Conservation (phyloP, 2,888 invertebrate species). For the Parnassius glacialis region DNA sequence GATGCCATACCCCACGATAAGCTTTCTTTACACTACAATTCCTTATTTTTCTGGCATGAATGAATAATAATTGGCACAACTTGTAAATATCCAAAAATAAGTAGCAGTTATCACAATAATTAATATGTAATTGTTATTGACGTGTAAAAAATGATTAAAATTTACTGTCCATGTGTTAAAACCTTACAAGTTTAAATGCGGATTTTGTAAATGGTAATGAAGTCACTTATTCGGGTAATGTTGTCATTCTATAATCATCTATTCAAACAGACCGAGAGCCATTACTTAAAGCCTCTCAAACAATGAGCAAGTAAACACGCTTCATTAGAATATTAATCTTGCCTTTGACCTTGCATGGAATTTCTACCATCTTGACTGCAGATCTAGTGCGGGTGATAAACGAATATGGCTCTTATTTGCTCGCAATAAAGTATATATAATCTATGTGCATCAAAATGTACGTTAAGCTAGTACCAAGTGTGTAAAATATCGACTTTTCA, state of each 20-base stretch:
- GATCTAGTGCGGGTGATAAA: background rate
- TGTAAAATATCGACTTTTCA: background rate
- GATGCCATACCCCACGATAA: too few species aligned
- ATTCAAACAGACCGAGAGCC: slow-evolving; percentile 15
- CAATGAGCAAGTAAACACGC: background rate
- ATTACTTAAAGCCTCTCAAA: background rate
- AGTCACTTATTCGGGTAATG: background rate
- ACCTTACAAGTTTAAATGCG: too few species aligned
- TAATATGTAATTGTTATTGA: too few species aligned
- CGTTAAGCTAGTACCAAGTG: background rate
- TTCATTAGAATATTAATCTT: slow-evolving; percentile 7
- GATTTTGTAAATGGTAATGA: background rate
- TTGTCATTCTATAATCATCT: slow-evolving; percentile 4
- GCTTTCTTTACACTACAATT: too few species aligned
- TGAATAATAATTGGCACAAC: too few species aligned
- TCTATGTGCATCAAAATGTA: background rate
- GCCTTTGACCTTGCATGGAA: slow-evolving; percentile 14
- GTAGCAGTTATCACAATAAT: too few species aligned
- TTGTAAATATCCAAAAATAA: too few species aligned
- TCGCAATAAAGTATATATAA: background rate
- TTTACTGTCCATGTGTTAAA: too few species aligned
- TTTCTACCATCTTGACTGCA: slow-evolving; percentile 1
- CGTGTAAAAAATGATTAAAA: too few species aligned
- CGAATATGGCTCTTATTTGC: slow-evolving; percentile 10
- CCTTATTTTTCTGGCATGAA: too few species aligned